A percentile compares a stretch with the other conserved stretches of the same genome.
Evolutionary conservation across 2,797 vertebrate genomes (phyloP).

Genomic region (Pachyuromys duprasi): DNA sequence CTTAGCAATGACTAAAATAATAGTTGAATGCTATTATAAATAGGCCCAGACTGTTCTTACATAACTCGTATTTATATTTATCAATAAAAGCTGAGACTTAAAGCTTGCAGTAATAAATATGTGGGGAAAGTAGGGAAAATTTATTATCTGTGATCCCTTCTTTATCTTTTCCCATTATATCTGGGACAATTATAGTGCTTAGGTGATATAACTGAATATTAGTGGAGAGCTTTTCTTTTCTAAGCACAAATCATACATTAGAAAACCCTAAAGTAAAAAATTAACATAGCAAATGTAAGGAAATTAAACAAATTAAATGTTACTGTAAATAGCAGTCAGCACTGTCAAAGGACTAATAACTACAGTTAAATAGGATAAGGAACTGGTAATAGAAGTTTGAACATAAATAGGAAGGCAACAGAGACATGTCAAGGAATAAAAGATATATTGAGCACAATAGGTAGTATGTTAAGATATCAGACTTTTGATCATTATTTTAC

Average conservation of each 20-base stretch:
- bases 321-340: conserved; percentile 59
- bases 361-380: not conserved
- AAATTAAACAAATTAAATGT: conserved; percentile 78
- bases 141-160: conserved; percentile 78
- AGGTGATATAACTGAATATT: conserved; percentile 78
- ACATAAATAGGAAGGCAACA: conserved; percentile 63
- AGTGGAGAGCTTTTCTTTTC: conserved; percentile 71
- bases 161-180: conserved; percentile 79
- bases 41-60: conserved; percentile 80
- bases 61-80: conserved; percentile 82
- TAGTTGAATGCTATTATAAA: conserved; percentile 80
- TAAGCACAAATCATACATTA: conserved; percentile 72
- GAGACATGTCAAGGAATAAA: conserved; percentile 55
- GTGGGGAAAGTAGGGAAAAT: conserved; percentile 74
- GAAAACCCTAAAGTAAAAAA: conserved; percentile 66
- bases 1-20: conserved; percentile 81
- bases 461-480: conserved; percentile 65
- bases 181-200: conserved; percentile 79
- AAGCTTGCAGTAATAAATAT: conserved; percentile 77
- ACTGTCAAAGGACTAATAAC: conserved; percentile 62
- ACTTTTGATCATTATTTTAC: conserved; percentile 70
- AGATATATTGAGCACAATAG: conserved; percentile 53
- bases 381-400: conserved; percentile 13
- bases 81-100: conserved; percentile 83
- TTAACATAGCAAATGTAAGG: conserved; percentile 64